A percentile compares a stretch with the other conserved stretches of the same genome.
Evolutionary conservation across 2,113 vertebrate species (phyloP).

Genomic region (Pteruthius melanotis): DNA sequence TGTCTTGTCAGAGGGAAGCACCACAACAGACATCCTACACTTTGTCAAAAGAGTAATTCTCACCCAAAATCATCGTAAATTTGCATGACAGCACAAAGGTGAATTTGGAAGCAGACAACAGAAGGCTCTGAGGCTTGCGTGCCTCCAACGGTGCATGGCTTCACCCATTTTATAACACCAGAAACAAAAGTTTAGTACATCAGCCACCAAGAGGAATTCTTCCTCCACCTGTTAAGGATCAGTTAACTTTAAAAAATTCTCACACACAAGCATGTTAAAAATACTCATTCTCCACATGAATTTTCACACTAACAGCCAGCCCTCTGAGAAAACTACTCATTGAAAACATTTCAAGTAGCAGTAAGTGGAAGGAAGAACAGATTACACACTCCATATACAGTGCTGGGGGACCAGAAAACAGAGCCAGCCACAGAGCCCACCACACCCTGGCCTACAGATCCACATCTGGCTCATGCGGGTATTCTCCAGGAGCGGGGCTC

Average conservation of each 20-base stretch:
- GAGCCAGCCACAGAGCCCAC: background rate
- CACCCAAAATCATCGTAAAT: conserved; percentile 46
- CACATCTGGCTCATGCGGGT: background rate
- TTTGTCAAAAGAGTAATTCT: conserved; percentile 63
- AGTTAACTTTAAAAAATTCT: background rate
- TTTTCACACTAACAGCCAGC: background rate
- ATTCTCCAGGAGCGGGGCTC: background rate
- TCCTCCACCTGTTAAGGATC: background rate
- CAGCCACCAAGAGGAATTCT: background rate
- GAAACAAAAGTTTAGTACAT: background rate
- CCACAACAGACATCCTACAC: conserved; percentile 59
- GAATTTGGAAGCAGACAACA: conserved; percentile 40
- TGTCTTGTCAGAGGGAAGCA: conserved; percentile 54
- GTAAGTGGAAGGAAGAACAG: background rate
- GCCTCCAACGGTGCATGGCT: background rate
- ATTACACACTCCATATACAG: background rate
- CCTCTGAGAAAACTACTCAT: background rate
- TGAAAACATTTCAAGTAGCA: background rate
- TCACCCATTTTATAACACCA: background rate
- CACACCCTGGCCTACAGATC: background rate
- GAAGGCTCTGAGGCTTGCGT: background rate
- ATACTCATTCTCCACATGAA: background rate
- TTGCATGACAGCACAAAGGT: conserved; percentile 65
- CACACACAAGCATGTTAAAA: background rate
- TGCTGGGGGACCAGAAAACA: background rate